Base-by-base conservation (phyloP, 2,888 invertebrate genomes). In the Protodeltote pygarga region DNA sequence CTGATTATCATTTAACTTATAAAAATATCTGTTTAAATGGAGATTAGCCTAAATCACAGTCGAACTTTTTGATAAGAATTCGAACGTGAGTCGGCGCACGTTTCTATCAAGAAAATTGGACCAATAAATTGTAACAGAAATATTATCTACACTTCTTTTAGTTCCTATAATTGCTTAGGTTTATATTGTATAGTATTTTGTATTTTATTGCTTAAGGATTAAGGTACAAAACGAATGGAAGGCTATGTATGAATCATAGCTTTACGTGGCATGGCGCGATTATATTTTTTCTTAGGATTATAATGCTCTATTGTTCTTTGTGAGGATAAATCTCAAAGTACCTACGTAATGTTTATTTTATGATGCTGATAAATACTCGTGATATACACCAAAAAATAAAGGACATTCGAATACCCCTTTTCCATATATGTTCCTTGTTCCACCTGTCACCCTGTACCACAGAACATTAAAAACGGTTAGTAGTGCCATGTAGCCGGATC, bases 1-100 rank as follows among this genome's bases (percentile, higher is more conserved):
- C 32, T 33, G 11, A 25, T 61, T 54, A 58, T 58, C 45, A 3
- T 23, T 32, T 23, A n/a, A 5, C 16, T 20, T 39, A 59, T 57
- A 47, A 19, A 20, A 54, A 47, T 58, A n/a, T n/a, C n/a, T n/a
- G n/a, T n/a, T n/a, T n/a, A n/a, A n/a, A n/a, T 15, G 9, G 10
- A 38, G 24, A 15, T 29, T 21, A 10, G 8, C 4, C 0, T 5
- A 16, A 11, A 34, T n/a, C 13, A 23, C 19, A 24, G 40, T 47
- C 9, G n/a, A n/a, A n/a, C n/a, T n/a, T n/a, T 3, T n/a, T 27
- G 61, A 57, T 58, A 47, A 37, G 17, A 31, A 9, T n/a, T n/a
- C n/a, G 6, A 5, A 29, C 9, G 27, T 40, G 37, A 24, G 23
- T 3, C 16, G n/a, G 20, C 28, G 4, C 21, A 9, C 3, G 11